A percentile compares a stretch with the other conserved stretches of the same genome.
These are phyloP conservation scores for Muscicapa comitata DNA, from an alignment of 2,797 vertebrate genomes.

Conservation along the genomic window DNA sequence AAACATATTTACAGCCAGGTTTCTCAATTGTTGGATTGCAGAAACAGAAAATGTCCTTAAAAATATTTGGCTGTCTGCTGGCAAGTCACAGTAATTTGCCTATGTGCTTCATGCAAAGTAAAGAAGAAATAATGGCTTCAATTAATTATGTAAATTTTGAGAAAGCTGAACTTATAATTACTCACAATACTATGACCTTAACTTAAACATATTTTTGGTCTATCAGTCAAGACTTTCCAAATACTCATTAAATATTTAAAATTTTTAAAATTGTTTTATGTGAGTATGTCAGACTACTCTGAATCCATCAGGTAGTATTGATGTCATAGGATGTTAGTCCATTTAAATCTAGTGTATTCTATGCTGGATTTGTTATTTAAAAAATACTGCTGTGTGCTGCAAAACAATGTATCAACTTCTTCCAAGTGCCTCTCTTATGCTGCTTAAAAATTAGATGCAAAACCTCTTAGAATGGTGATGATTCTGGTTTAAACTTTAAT, in stretches of 20 bases:
- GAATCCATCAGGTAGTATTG: background rate
- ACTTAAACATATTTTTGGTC: background rate
- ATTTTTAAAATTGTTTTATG: background rate
- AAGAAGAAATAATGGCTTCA: background rate
- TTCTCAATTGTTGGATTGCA: background rate
- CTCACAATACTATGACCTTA: background rate
- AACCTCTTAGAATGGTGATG: background rate
- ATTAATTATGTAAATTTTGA: background rate
- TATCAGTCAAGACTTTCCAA: background rate
- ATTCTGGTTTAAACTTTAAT: background rate
- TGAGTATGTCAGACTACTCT: background rate
- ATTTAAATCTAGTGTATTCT: background rate
- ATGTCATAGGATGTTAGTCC: background rate
- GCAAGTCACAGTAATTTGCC: background rate
- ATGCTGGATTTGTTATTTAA: background rate
- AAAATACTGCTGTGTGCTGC: background rate
- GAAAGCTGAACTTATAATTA: background rate
- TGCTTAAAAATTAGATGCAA: background rate
- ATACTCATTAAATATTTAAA: background rate
- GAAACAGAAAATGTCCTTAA: background rate
- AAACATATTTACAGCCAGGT: conserved; percentile 8
- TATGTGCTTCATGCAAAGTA: background rate
- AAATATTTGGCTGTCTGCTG: background rate
- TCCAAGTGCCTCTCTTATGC: background rate
- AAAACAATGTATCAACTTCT: background rate